Evolutionary conservation across 2,888 invertebrate genomes (phyloP).

Genomic region (Mesopsocus fuscifrons): DNA sequence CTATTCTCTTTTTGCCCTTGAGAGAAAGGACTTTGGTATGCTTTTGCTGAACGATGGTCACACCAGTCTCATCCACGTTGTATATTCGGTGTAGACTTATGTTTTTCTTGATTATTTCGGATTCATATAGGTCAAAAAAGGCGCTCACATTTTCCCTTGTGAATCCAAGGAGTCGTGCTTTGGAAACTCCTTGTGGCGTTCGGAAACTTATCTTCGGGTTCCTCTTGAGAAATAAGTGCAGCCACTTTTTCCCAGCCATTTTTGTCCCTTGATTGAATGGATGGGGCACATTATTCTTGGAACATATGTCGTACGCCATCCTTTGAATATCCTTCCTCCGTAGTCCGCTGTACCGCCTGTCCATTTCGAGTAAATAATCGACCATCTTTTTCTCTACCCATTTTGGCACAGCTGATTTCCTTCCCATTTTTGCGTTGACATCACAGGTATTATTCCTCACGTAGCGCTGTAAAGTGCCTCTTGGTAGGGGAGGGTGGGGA

Average conservation of each 20-base stretch:
- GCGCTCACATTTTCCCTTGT: constrained; percentile 13
- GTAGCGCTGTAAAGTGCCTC: too few species aligned
- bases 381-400: constrained; percentile 14
- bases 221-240: constrained; percentile 14
- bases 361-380: constrained; percentile 13
- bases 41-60: constrained; percentile 20
- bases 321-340: constrained; percentile 13
- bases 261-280: constrained; percentile 12
- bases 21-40: constrained; percentile 19
- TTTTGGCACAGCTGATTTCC: constrained; percentile 10
- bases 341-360: constrained; percentile 13
- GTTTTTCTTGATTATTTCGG: constrained; percentile 16
- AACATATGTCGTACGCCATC: constrained; percentile 13
- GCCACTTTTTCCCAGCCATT: constrained; percentile 14
- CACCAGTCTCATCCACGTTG: constrained; percentile 23
- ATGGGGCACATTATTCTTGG: constrained; percentile 15
- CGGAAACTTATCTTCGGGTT: constrained; percentile 14
- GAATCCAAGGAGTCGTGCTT: constrained; percentile 14
- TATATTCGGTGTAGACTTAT: constrained; percentile 19
- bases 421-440: constrained; percentile 6
- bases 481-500: too few species aligned
- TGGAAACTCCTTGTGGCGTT: constrained; percentile 13
- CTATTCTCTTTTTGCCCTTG: constrained; percentile 21
- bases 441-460: too few species aligned
- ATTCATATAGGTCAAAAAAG: constrained; percentile 13